Base-by-base conservation (phyloP, 2,888 invertebrate genomes). In the Homarus gammarus region DNA sequence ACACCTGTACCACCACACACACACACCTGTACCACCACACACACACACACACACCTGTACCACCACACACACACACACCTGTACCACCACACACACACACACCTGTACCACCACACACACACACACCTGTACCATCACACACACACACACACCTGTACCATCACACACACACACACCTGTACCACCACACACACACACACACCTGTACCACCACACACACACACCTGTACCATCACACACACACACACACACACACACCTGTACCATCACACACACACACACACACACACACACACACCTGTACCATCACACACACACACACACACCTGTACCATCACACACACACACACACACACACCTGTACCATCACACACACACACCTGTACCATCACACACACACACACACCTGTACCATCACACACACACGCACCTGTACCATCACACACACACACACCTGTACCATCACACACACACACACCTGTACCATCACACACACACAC, bases 201-300 rank as follows among this genome's bases (percentile, higher is more conserved):
- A 18, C 44, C 38, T 27, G 27, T 27, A n/a, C n/a, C 15, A 1
- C 10, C 27, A 27, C 72, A 1, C 72, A 33, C 38, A 10, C 72
- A 36, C 72, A 15, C 68, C n/a, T n/a, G n/a, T n/a, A n/a, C n/a
- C n/a, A n/a, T n/a, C n/a, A 68, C 68, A 1, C 68, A 68, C 68
- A 1, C 31, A 68, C 68, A 1, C 68, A 68, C 33, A 68, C 0
- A 27, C 68, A 68, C 68, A 68, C 68, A 68, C 33, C 27, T 12
- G 8, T n/a, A 33, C 36, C 31, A 33, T 33, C 38, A 38, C 72
- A 72, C 38, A 72, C 72, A 72, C 72, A 72, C 72, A 72, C 38
- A 72, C 72, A 72, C 38, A 72, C 38, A 72, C 72, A 72, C 72
- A 72, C 72, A 72, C 72, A 72, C 2, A n/a, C n/a, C n/a, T n/a